Base-by-base conservation (phyloP, 2,888 invertebrate genomes). In the Heteromurus nitidus region DNA sequence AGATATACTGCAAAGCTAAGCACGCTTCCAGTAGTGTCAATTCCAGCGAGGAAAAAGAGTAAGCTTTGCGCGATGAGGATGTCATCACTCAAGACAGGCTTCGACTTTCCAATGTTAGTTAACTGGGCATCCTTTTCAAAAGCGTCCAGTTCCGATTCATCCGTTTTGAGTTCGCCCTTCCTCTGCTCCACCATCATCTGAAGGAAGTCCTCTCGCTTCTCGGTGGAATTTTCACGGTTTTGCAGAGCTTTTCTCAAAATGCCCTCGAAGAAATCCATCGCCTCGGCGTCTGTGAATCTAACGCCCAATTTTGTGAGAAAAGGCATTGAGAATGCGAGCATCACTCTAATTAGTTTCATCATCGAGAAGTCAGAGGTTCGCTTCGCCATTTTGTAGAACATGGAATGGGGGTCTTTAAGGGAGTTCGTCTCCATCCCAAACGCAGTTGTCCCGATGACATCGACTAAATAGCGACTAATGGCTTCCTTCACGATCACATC, bases 361-460 rank as follows among this genome's bases (percentile, higher is more conserved):
- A 73, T 18, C 5, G 74, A 74, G 20, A 74, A 62, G n/a, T 65
- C 69, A 1, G 81, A 81, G 11, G 77, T 53, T 16, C 87, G 65
- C 47, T 77, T 75, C 0, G 85, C 82, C 84, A 85, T 85, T 62
- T 82, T 28, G 88, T 87, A 67, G 89, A 90, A 42, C 89, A 89
- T 1, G 88, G 90, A 85, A 28, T 90, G 88, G 0, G 65, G 64
- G 24, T 88, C 82, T 30, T 60, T 60, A 9, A 84, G 24, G 0
- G 82, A 69, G 9, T 75, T 73, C 0, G 84, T 82, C 13, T 82
- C 74, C 76, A 82, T 53, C 0, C 91, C 91, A 80, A 91, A 91
- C 0, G 91, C 89, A 1, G 90, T 88, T 0, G 89, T 89, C 0
- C 88, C 88, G 3, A 90, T 89, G 3, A 88, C 85, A 70, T 88